Percentiles rank a stretch among this genome's conserved stretches.
Conservation (phyloP, 1,140 invertebrate species). For the Stegodyphus dumicola region DNA sequence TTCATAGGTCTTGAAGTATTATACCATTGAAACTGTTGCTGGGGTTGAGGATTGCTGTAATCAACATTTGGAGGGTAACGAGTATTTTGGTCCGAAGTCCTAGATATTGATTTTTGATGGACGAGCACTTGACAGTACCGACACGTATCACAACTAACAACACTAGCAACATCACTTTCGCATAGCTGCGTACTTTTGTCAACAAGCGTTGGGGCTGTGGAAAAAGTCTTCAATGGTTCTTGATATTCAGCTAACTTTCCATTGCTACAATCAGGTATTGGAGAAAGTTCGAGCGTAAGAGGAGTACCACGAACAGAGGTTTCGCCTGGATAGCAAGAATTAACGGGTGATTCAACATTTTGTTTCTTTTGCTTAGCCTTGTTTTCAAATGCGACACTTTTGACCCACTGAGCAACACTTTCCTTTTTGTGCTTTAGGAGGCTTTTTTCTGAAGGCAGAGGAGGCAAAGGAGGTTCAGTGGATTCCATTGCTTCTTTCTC, state of each 20-base stretch:
- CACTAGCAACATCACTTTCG: slow-evolving; percentile 67
- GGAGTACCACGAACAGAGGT: slow-evolving; percentile 79
- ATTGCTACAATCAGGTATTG: slow-evolving; percentile 66
- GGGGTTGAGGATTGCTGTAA: slow-evolving; percentile 16
- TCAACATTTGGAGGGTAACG: slow-evolving; percentile 29
- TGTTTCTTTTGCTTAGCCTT: slow-evolving; percentile 65
- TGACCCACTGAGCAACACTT: slow-evolving; percentile 62
- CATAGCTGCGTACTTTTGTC: slow-evolving; percentile 65
- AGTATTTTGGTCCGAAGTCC: slow-evolving; percentile 35
- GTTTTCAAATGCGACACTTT: slow-evolving; percentile 58
- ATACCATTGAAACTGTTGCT: slow-evolving; percentile 46
- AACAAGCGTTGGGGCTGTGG: slow-evolving; percentile 49
- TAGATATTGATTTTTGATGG: slow-evolving; percentile 29
- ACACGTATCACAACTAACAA: slow-evolving; percentile 63
- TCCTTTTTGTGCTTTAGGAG: slow-evolving; percentile 61
- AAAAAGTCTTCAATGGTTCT: slow-evolving; percentile 26
- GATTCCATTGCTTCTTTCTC: slow-evolving; percentile 6
- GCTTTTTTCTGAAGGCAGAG: slow-evolving; percentile 30
- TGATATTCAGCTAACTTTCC: slow-evolving; percentile 62
- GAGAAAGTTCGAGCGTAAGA: slow-evolving; percentile 74
- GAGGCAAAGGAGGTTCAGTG: not conserved
- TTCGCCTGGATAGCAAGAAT: slow-evolving; percentile 83
- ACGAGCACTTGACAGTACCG: slow-evolving; percentile 63
- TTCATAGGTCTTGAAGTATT: slow-evolving; percentile 17
- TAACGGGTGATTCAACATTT: slow-evolving; percentile 70